These are phyloP conservation scores for Heterotis niloticus DNA, from an alignment of 2,113 vertebrate species.

Conservation along the genomic window DNA sequence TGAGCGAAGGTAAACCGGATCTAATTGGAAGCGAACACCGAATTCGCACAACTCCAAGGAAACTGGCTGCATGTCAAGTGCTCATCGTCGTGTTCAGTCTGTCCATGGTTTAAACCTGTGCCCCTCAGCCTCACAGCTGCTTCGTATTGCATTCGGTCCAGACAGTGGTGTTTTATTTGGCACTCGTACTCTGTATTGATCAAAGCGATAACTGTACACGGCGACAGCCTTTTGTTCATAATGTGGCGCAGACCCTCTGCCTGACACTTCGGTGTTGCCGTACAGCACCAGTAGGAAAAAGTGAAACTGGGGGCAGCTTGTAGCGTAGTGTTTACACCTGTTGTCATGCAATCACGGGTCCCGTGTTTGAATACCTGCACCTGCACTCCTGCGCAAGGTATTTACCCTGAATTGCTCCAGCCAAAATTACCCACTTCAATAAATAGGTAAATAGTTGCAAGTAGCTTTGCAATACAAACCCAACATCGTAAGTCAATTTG, in stretches of 20 bases:
- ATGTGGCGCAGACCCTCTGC: neutral
- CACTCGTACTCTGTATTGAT: neutral
- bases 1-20: slow-evolving; percentile 44
- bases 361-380: too few relatives aligned
- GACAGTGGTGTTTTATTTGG: slow-evolving; percentile 8
- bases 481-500: too few relatives aligned
- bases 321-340: too few relatives aligned
- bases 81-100: slow-evolving; percentile 29
- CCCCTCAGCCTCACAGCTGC: neutral
- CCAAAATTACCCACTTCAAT: too few relatives aligned
- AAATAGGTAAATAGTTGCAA: too few relatives aligned
- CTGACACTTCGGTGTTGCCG: neutral
- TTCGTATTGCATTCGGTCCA: neutral
- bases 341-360: too few relatives aligned
- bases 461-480: too few relatives aligned
- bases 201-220: neutral
- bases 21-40: slow-evolving; percentile 50
- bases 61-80: slow-evolving; percentile 43
- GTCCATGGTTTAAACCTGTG: neutral
- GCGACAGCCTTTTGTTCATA: neutral
- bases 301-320: too few relatives aligned
- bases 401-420: too few relatives aligned
- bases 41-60: slow-evolving; percentile 36
- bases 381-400: too few relatives aligned
- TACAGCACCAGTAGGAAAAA: neutral